Percentiles rank a stretch among this genome's conserved stretches.
These are phyloP conservation scores for Danio tinwini DNA, from an alignment of 2,797 vertebrate genomes.

Conservation along the genomic window DNA sequence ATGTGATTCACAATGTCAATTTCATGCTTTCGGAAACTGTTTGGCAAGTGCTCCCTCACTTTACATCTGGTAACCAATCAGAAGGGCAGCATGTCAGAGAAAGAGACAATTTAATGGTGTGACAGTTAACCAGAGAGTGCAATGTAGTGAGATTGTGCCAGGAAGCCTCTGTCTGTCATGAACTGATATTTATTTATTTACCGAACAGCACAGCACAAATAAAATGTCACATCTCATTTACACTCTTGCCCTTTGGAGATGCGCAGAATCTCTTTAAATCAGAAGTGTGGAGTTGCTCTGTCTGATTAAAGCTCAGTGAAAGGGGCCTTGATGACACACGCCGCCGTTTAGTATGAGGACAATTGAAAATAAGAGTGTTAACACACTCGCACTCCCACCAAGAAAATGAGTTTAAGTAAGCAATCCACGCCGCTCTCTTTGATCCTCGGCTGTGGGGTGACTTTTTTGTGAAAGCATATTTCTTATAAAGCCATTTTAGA, in stretches of 20 bases:
- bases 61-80: constrained; percentile 99
- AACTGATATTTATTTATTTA: constrained; percentile 96
- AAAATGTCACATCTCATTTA: constrained; percentile 87
- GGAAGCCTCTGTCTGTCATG: constrained; percentile 89
- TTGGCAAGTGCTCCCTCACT: constrained; percentile 92
- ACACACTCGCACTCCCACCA: constrained; percentile 21
- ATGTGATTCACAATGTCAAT: constrained; percentile 99
- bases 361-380: constrained; percentile 60
- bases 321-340: constrained; percentile 72
- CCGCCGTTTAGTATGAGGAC: constrained; percentile 58
- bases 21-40: constrained; percentile 96
- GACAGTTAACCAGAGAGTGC: constrained; percentile 94
- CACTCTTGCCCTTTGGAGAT: constrained; percentile 79
- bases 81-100: constrained; percentile 86
- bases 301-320: constrained; percentile 79
- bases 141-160: constrained; percentile 79
- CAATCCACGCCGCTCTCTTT: constrained; percentile 37
- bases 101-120: constrained; percentile 90
- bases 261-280: constrained; percentile 80
- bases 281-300: constrained; percentile 72
- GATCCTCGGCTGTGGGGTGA: constrained; percentile 39
- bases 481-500: constrained; percentile 47
- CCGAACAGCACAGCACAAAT: constrained; percentile 79
- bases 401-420: constrained; percentile 29
- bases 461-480: constrained; percentile 42